These are phyloP conservation scores for Cyprinella venusta DNA, from an alignment of 2,797 vertebrate genomes.

Conservation along the genomic window DNA sequence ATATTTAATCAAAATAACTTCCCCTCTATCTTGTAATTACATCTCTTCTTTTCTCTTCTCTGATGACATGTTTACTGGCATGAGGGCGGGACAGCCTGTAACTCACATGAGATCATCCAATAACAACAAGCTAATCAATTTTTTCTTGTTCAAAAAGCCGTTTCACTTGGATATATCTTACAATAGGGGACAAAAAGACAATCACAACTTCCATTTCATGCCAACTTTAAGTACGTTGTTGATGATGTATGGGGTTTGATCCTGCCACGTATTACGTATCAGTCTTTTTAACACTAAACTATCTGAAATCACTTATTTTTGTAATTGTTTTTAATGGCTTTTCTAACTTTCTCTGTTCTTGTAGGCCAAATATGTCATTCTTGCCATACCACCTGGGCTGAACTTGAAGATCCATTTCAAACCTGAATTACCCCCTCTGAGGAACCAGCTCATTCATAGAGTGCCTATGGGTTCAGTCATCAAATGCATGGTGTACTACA, in stretches of 20 bases:
- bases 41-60: background rate
- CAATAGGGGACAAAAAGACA: background rate
- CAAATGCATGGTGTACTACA: constrained; percentile 98
- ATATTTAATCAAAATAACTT: too few species aligned
- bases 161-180: background rate
- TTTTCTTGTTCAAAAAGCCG: background rate
- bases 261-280: background rate
- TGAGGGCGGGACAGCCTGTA: background rate
- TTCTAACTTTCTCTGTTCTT: constrained; percentile 6
- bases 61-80: background rate
- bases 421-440: constrained; percentile 89
- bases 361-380: constrained; percentile 89
- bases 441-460: constrained; percentile 93
- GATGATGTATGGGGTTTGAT: background rate
- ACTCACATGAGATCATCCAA: background rate
- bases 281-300: background rate
- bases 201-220: background rate
- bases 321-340: background rate
- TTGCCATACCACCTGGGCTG: constrained; percentile 87
- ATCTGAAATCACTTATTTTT: background rate
- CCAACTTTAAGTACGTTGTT: background rate
- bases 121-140: background rate
- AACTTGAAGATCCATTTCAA: constrained; percentile 93
- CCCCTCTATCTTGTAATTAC: background rate
- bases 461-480: constrained; percentile 96